Percentiles rank a stretch among this genome's conserved stretches.
Evolutionary conservation across 2,888 invertebrate species (phyloP).

Genomic region (Tipula helvola): DNA sequence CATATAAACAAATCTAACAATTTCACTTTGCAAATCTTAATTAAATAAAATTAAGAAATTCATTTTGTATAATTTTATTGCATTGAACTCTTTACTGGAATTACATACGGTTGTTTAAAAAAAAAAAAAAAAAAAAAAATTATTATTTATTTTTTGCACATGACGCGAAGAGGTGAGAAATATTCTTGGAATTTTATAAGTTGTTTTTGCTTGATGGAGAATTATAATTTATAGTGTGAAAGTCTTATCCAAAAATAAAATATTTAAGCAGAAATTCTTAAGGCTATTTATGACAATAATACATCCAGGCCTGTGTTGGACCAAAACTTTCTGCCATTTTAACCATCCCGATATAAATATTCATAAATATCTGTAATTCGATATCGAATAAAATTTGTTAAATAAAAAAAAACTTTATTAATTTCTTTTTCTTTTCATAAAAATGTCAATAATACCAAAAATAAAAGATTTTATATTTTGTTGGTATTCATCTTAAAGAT

Average conservation of each 20-base stretch:
- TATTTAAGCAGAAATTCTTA: neutral
- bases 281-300: neutral
- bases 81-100: neutral
- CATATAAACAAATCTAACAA: neutral
- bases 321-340: neutral
- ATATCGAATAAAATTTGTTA: neutral
- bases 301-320: neutral
- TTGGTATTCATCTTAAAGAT: neutral
- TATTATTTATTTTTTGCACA: neutral
- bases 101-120: neutral
- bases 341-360: neutral
- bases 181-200: neutral
- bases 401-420: neutral
- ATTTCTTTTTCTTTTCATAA: neutral
- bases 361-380: neutral
- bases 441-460: neutral
- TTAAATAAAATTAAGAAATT: neutral
- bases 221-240: neutral
- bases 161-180: neutral
- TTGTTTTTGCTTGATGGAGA: neutral
- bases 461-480: neutral
- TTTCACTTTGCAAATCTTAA: neutral
- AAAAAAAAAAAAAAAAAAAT: too few relatives aligned
- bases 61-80: neutral
- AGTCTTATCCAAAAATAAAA: neutral